Percentiles rank a stretch among this genome's conserved stretches.
Evolutionary conservation across 2,888 invertebrate species (phyloP).

Genomic region (Nomada flava): DNA sequence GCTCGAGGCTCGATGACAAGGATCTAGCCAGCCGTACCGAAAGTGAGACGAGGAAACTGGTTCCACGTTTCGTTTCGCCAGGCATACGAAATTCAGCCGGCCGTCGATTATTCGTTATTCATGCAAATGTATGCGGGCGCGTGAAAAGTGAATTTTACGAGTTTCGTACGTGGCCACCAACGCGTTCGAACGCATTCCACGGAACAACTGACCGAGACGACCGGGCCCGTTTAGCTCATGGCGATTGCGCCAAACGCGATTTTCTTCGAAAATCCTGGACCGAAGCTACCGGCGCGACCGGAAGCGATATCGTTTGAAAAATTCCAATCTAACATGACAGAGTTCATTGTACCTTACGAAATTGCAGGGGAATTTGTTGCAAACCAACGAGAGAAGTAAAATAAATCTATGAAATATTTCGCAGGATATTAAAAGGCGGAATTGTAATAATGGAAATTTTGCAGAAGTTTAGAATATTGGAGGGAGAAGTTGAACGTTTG

Average conservation of each 20-base stretch:
- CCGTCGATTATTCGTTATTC: conserved; percentile 44
- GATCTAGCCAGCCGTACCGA: neutral
- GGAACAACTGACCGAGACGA: conserved; percentile 66
- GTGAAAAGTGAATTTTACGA: conserved; percentile 64
- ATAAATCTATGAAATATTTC: too few relatives aligned
- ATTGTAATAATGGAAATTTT: too few relatives aligned
- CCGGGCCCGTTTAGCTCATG: conserved; percentile 29
- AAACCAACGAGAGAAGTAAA: too few relatives aligned
- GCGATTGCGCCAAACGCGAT: conserved; percentile 3
- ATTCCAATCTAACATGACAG: too few relatives aligned
- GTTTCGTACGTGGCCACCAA: conserved; percentile 51
- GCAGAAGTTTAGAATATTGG: too few relatives aligned
- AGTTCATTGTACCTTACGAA: neutral
- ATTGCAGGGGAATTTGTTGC: neutral
- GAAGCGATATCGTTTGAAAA: conserved; percentile 8
- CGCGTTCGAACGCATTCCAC: conserved; percentile 64
- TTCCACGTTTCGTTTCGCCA: conserved; percentile 16
- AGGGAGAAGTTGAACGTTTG: too few relatives aligned
- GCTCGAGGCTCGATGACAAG: neutral
- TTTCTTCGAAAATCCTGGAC: conserved; percentile 25
- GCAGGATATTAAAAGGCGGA: too few relatives aligned
- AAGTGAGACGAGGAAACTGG: conserved; percentile 30
- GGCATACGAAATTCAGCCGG: conserved; percentile 38
- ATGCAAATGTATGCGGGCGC: conserved; percentile 56
- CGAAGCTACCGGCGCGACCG: neutral